Evolutionary conservation across 2,888 invertebrate genomes (phyloP), one percentile per base, ranked within the genome.

Genomic region (Andrena bicolor): DNA sequence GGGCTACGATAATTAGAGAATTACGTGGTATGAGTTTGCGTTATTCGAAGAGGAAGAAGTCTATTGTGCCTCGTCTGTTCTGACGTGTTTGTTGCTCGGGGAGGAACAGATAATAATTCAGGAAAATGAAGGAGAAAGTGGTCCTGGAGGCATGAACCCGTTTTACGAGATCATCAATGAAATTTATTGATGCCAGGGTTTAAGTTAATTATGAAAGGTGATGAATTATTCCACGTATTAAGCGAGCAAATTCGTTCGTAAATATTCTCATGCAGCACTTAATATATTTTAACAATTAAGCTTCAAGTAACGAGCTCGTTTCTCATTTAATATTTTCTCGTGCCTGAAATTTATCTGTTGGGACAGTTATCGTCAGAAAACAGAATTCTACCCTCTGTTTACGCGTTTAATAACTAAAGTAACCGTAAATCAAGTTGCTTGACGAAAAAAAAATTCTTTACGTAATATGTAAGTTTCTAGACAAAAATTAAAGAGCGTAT

Each of bases 1-100:
- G 48, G 63, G 35, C 23, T 5, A 35, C 30, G 51, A 66, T 80
- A 82, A 82, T 82, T 80, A 78, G 48, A 60, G 32, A 74, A 79
- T 70, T 79, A 74, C 53, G 58, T 30, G 63, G 65, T 13, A 30
- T 35, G 20, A 28, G 69, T n/a, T 7, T 20, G 41, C 10, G 32
- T 68, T 69, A 26, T 20, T 48, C 64, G 60, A 74, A 20, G 10
- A 64, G 35, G 35, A 61, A 70, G 60, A 53, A 20, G 20, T 41
- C 13, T 60, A 65, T 65, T 49, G 61, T 53, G 41, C 23, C 63
- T 41, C 13, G 13, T 26, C 41, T 16, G 5, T 41, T 28, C 26
- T 16, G 7, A 16, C 4, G 6, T 1, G 30, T 63, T 78, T 32
- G 64, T 78, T 64, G 35, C 49, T 53, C 8, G 56, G 35, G n/a